A percentile compares a stretch with the other conserved stretches of the same genome.
Conservation (phyloP, 1,140 invertebrate genomes). For the Scaptomyza montana region DNA sequence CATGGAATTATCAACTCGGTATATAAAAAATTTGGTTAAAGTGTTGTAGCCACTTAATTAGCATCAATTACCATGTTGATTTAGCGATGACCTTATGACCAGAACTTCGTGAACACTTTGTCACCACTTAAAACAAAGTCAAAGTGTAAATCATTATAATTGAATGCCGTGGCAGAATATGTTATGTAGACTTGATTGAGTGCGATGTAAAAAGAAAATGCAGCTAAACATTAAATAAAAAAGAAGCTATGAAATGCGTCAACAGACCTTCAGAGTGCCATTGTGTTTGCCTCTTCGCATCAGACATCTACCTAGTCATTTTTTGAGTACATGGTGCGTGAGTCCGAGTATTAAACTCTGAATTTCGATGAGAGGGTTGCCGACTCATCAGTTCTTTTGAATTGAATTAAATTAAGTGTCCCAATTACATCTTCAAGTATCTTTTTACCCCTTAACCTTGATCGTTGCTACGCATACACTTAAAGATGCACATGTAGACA, state of each 20-base stretch:
- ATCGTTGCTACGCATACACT: too few species aligned
- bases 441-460: too few species aligned
- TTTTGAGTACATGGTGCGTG: not conserved
- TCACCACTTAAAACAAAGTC: constrained; percentile 53
- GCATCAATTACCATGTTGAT: too few species aligned
- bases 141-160: constrained; percentile 79
- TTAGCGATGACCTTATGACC: not conserved
- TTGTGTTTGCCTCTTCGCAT: constrained; percentile 62
- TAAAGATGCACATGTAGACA: too few species aligned
- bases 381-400: too few species aligned
- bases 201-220: constrained; percentile 77
- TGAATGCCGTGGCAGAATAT: constrained; percentile 40
- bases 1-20: too few species aligned
- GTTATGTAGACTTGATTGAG: constrained; percentile 63
- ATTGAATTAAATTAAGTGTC: too few species aligned
- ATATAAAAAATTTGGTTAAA: too few species aligned
- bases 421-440: too few species aligned
- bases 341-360: not conserved
- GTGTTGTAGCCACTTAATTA: too few species aligned
- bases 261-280: constrained; percentile 70
- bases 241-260: constrained; percentile 55
- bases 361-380: too few species aligned
- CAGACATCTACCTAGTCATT: constrained; percentile 19
- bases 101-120: constrained; percentile 53
- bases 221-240: constrained; percentile 30